These are phyloP conservation scores for Oppia nitens DNA, from an alignment of 1,140 invertebrate species.

Conservation along the genomic window DNA sequence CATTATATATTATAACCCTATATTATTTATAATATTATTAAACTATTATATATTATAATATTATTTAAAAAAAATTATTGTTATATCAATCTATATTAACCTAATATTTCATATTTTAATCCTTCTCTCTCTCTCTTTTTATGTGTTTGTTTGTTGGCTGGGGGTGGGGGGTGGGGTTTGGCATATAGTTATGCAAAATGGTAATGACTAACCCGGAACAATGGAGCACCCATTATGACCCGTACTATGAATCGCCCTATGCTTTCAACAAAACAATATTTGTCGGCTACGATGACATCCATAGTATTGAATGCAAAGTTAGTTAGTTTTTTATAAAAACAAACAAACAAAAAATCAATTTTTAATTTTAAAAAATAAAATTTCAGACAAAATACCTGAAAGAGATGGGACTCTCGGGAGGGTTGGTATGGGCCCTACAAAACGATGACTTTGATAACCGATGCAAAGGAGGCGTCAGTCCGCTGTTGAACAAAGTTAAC, in stretches of 20 bases:
- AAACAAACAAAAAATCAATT: neutral
- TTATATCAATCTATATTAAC: too few species aligned
- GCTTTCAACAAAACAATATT: conserved; percentile 56
- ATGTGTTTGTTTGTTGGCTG: too few species aligned
- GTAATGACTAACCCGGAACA: neutral
- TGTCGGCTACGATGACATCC: conserved; percentile 59
- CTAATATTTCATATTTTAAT: too few species aligned
- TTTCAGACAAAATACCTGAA: conserved; percentile 22
- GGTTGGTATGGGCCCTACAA: conserved; percentile 33
- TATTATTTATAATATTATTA: too few species aligned
- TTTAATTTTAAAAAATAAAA: too few species aligned
- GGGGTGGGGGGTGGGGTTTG: too few species aligned
- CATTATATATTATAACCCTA: too few species aligned
- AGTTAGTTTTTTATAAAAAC: neutral
- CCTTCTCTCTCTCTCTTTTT: too few species aligned
- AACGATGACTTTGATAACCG: conserved; percentile 27
- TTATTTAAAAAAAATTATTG: too few species aligned
- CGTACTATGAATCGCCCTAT: conserved; percentile 12
- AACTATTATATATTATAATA: neutral
- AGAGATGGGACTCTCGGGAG: conserved; percentile 26
- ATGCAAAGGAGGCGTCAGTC: conserved; percentile 15
- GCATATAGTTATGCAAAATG: conserved; percentile 14
- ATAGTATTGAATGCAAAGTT: conserved; percentile 43
- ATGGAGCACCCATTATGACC: conserved; percentile 4
- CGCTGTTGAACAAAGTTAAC: conserved; percentile 17